Percentiles rank a stretch among this genome's conserved stretches.
Conservation (phyloP, 2,797 vertebrate species). For the Cuniculus paca region DNA sequence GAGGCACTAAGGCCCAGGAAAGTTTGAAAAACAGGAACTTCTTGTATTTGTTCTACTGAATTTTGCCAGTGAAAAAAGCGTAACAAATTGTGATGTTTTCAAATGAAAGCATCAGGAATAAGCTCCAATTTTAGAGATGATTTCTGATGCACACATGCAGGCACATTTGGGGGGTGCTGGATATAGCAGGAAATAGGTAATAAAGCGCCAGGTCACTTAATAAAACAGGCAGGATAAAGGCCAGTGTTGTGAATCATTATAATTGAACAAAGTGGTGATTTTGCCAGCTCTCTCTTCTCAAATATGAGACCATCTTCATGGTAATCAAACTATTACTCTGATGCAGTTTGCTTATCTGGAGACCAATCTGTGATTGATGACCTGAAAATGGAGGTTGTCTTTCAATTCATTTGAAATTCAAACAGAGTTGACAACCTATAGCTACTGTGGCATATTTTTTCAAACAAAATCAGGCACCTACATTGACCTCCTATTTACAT, state of each 20-base stretch:
- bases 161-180: background rate
- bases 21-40: conserved; percentile 69
- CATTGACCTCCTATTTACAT: conserved; percentile 88
- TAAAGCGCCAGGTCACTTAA: background rate
- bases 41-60: conserved; percentile 78
- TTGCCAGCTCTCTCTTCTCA: conserved; percentile 81
- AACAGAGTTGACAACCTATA: conserved; percentile 87
- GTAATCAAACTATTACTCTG: conserved; percentile 87
- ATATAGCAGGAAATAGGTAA: background rate
- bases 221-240: conserved; percentile 38
- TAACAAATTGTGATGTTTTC: background rate
- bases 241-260: conserved; percentile 50
- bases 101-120: background rate
- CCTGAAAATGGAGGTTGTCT: conserved; percentile 87
- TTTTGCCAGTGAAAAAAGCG: conserved; percentile 60
- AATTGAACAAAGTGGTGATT: conserved; percentile 79
- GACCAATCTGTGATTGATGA: conserved; percentile 86
- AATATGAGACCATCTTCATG: conserved; percentile 79
- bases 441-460: conserved; percentile 84
- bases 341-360: conserved; percentile 87
- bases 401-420: conserved; percentile 89
- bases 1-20: conserved; percentile 44
- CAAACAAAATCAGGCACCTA: conserved; percentile 86
- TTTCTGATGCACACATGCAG: background rate
- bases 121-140: rapidly evolving